Base-by-base conservation (phyloP, 2,888 invertebrate species). In the Xylota sylvarum region DNA sequence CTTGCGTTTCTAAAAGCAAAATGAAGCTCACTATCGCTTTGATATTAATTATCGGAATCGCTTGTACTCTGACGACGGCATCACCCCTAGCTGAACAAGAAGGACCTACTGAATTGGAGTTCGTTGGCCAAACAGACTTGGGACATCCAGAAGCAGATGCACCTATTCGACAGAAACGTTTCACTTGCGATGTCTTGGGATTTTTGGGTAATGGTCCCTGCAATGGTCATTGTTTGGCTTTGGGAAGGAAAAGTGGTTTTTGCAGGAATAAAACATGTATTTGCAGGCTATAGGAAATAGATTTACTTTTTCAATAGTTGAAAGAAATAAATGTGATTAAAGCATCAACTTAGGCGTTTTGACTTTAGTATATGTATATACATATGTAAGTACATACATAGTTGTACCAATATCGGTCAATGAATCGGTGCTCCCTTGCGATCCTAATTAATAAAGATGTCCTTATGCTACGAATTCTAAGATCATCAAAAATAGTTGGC, bases 151-250 rank as follows among this genome's bases (percentile, higher is more conserved):
- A n/a, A 32, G 23, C 17, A 3, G 37, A 12, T 10, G 12, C 0
- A 17, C 10, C 10, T 27, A 10, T 5, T 17, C 52, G 23, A 14
- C 43, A 62, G 14, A 62, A 62, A 43, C 62, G 62, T 43, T 43
- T 27, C 14, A 62, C 62, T 7, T 62, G 62, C 14, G 43, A 40
- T 19, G 40, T 40, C n/a, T 6, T 62, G 12, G 62, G n/a, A 12
- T 60, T 23, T 23, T 6, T 40, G 40, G 60, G 60, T 12, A 1
- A 23, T 5, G 60, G 60, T 40, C 40, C 92, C 46, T 93, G 93
- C 87, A 93, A 92, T 0, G 89, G 90, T 2, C 92, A 93, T 72
- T 93, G 93, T 50, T 10, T 93, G 0, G 74, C 87, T 1, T 88
- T 86, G 23, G 88, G 91, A n/a, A 90, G 84, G 64, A 90, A 85